Evolutionary conservation across 2,797 vertebrate species (phyloP).

Genomic region (Poecilia velifera): DNA sequence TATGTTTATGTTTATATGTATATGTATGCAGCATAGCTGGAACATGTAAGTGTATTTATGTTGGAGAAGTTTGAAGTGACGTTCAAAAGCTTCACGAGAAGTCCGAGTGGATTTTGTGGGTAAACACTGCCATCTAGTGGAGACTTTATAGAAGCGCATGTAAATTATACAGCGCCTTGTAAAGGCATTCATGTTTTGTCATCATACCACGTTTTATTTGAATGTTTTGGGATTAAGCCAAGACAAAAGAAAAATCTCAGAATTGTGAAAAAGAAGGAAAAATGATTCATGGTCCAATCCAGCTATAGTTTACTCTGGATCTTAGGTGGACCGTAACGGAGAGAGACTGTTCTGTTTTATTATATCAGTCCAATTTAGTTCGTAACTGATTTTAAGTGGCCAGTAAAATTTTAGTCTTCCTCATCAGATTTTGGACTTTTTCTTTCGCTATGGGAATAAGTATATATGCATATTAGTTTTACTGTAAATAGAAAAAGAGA

Average conservation of each 20-base stretch:
- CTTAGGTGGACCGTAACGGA: neutral
- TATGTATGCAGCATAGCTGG: neutral
- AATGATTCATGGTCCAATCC: neutral
- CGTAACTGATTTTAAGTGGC: neutral
- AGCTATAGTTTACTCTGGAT: neutral
- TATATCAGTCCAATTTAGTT: neutral
- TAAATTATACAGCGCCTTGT: neutral
- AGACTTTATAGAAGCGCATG: accelerated
- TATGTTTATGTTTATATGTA: neutral
- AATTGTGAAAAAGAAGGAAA: neutral
- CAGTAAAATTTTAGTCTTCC: neutral
- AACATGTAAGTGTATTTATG: neutral
- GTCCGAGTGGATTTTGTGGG: neutral
- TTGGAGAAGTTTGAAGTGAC: neutral
- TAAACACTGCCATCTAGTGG: constrained; percentile 43
- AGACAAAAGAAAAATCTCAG: neutral
- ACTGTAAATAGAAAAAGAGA: too few relatives aligned
- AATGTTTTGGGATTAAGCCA: neutral
- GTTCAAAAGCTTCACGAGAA: neutral
- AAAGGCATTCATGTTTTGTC: neutral
- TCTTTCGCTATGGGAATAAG: neutral
- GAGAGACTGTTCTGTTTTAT: neutral
- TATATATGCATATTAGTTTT: too few relatives aligned
- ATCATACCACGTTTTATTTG: neutral
- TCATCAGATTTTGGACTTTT: neutral